phyloP scores from a whole-genome alignment of 2,797 vertebrate genomes.

The Liparis tanakae region DNA sequence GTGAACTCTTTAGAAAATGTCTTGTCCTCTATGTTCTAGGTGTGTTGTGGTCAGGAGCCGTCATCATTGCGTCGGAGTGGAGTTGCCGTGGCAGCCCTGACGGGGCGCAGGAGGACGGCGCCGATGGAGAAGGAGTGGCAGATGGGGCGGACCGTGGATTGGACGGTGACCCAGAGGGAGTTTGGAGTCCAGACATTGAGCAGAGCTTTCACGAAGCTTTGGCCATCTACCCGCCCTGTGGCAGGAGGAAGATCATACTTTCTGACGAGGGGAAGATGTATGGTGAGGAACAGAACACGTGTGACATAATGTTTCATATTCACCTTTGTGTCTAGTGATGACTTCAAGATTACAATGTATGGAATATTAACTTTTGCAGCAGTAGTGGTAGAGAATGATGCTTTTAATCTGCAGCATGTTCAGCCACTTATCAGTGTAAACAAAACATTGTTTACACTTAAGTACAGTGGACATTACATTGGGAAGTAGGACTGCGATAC shows the following conservation, averaged over 20 bases:
- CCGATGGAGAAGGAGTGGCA: constrained; percentile 88
- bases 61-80: constrained; percentile 99
- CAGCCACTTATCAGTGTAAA: background rate
- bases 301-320: background rate
- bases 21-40: constrained; percentile 46
- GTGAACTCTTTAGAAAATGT: background rate
- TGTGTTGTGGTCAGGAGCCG: constrained; percentile 89
- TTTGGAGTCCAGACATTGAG: constrained; percentile 97
- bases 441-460: background rate
- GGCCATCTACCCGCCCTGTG: constrained; percentile 96
- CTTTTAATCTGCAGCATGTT: background rate
- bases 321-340: background rate
- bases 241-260: constrained; percentile 96
- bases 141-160: constrained; percentile 90
- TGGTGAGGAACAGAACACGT: constrained; percentile 82
- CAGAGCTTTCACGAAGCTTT: constrained; percentile 98
- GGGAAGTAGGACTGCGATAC: background rate
- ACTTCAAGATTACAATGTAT: background rate
- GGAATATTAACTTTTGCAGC: background rate
- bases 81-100: constrained; percentile 92
- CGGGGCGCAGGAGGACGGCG: constrained; percentile 93
- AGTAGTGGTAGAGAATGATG: background rate
- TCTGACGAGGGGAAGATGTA: constrained; percentile 99
- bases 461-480: background rate
- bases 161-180: constrained; percentile 94